Evolutionary conservation across 2,797 vertebrate species (phyloP), one percentile per base, ranked within the genome.

Genomic region (Austrolebias charrua): DNA sequence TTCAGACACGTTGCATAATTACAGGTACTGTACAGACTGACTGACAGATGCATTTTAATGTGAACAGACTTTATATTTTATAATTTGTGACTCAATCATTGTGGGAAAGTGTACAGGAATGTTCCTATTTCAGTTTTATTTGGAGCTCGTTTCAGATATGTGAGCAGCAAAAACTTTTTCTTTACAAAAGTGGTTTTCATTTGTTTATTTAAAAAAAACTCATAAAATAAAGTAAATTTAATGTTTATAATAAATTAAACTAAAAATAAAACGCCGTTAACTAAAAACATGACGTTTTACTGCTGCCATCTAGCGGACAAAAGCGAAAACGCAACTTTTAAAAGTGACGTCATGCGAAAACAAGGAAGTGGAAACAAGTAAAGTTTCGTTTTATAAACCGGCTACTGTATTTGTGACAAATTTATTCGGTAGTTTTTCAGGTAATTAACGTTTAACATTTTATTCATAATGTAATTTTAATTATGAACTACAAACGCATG

Each of bases 281-380:
- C 3, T 24, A 24, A 33, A 33, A 33, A 33, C 6, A 33, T 6
- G 15, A 33, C 43, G n/a, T 6, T 13, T 12, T 33, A 31, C 5
- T 81, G 64, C 67, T 74, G 81, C 81, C 61, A 48, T 60, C 84
- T 84, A 5, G 31, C 67, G 89, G 71, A 16, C 40, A 61, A 16
- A 33, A 2, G 0, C 6, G 38, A 18, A 2, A 33, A 10, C 2
- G 1, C 12, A 18, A 13, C 66, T 60, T 9, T 45, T 2, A 9
- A 19, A 24, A 0, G 0, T 78, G 78, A 85, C 71, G 81, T 2
- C 28, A 16, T 3, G 0, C 0, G 0, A 29, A 49, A 71, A 82
- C 45, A 6, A 60, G 86, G 88, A 90, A 89, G 43, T 70, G 15
- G 68, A 65, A 2, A 0, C 1, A 29, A 19, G 1, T 0, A 7